These are phyloP conservation scores for Salvator merianae DNA, from an alignment of 2,113 vertebrate genomes.

Conservation along the genomic window DNA sequence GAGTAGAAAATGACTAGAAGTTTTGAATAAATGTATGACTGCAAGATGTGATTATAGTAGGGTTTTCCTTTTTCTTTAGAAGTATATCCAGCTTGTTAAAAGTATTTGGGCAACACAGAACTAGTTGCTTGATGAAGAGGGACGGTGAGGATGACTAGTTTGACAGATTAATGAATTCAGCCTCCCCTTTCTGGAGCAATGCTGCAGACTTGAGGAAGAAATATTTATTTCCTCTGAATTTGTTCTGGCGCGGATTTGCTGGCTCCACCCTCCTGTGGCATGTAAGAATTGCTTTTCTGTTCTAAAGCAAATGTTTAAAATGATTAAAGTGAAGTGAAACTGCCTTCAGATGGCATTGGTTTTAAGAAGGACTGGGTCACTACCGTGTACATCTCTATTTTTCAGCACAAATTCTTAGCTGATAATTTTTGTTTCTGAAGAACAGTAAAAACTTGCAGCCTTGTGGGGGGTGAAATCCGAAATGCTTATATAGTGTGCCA, in stretches of 20 bases:
- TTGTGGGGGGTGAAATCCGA: slow-evolving; percentile 8
- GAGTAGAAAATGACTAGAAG: not conserved
- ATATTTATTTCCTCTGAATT: slow-evolving; percentile 34
- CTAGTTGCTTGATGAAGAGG: not conserved
- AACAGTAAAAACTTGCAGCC: not conserved
- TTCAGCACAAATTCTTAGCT: slow-evolving; percentile 8
- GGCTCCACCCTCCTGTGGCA: slow-evolving; percentile 24
- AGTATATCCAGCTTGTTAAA: not conserved
- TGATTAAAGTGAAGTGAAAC: slow-evolving; percentile 18
- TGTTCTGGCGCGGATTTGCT: slow-evolving; percentile 32
- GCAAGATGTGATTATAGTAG: not conserved
- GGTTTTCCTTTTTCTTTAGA: not conserved
- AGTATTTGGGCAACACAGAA: fast-evolving
- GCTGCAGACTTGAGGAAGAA: not conserved
- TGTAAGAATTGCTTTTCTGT: slow-evolving; percentile 27
- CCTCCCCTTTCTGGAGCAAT: not conserved
- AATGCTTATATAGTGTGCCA: slow-evolving; percentile 47
- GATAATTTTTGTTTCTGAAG: not conserved
- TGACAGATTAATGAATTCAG: not conserved
- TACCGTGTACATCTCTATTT: not conserved
- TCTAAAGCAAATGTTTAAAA: slow-evolving; percentile 14
- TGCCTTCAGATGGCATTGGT: not conserved
- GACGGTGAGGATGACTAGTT: not conserved
- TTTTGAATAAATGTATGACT: not conserved
- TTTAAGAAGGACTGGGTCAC: not conserved